Evolutionary conservation across 2,797 vertebrate genomes (phyloP).

Genomic region (Salarias fasciatus): DNA sequence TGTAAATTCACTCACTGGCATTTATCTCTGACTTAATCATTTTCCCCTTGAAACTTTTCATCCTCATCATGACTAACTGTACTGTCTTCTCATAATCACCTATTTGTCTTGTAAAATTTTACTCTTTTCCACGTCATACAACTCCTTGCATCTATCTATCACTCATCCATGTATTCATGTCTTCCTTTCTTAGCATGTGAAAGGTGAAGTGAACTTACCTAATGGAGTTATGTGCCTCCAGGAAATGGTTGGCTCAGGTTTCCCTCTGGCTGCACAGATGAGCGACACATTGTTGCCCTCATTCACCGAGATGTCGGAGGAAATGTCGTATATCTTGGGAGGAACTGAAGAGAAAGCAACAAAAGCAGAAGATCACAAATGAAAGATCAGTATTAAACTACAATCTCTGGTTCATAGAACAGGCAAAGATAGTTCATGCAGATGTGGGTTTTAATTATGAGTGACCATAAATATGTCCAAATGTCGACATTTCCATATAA

Average conservation of each 20-base stretch:
- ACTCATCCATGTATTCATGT: constrained; percentile 6
- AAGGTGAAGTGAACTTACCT: constrained; percentile 83
- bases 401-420: constrained; percentile 12
- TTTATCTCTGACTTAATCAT: constrained; percentile 14
- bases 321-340: constrained; percentile 97
- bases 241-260: constrained; percentile 95
- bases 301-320: constrained; percentile 91
- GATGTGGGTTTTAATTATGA: too few relatives aligned
- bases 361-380: constrained; percentile 29
- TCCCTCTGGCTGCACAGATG: constrained; percentile 94
- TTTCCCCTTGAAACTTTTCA: constrained; percentile 9
- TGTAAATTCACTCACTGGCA: constrained; percentile 30
- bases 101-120: constrained; percentile 51
- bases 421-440: not conserved
- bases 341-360: constrained; percentile 84
- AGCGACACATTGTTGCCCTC: constrained; percentile 96
- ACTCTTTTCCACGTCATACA: constrained; percentile 39
- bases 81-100: constrained; percentile 27
- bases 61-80: constrained; percentile 28
- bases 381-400: constrained; percentile 53
- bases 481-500: too few relatives aligned
- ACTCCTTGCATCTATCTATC: constrained; percentile 35
- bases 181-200: constrained; percentile 57
- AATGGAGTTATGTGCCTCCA: constrained; percentile 98
- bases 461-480: not conserved